Evolutionary conservation across 2,113 vertebrate genomes (phyloP), one percentile per base, ranked within the genome.

Genomic region (Hemichromis elongatus): DNA sequence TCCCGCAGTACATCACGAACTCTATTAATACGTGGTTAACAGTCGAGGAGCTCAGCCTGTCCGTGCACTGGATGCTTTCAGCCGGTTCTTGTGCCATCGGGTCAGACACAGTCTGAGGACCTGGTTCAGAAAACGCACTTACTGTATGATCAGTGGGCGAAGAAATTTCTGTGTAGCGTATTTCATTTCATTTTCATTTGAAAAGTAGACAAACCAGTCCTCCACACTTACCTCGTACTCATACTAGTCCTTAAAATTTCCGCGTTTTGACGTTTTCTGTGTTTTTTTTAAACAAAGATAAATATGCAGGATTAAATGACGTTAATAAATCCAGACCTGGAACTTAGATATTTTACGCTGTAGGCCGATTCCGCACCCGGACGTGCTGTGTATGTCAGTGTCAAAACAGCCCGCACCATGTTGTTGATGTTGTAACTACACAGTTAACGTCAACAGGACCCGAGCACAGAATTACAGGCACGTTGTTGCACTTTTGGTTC

Each of bases 1-100:
- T 92, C 1, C 93, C 91, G 19, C 93, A 92, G 82, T 94, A 95
- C 6, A 91, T 3, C 3, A 96, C 87, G 56, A 97, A 91, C 83
- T 97, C 96, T 4, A 92, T 95, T n/a, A 97, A 56, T 3, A 95
- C 26, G 47, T 93, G 95, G 52, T 89, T 95, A 70, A 95, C 94
- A 5, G 93, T 77, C 35, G 83, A 89, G 3, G 89, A 18, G 61
- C 40, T 93, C 33, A 95, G 86, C 21, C 82, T 77, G 54, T 93
- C 87, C 3, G 84, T 5, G 21, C 80, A 45, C 13, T 3, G 66
- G 13, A 70, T 45, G 21, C 37, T 45, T 16, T 1, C 14, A 5
- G 21, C 6, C 3, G 66, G 8, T 10, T 26, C 24, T 7, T 45
- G 78, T 21, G 92, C 82, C 94, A 92, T 92, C 1, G 33, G 30